Percentiles rank a stretch among this genome's conserved stretches.
Evolutionary conservation across 2,113 vertebrate species (phyloP).

Genomic region (Erinaceus europaeus): DNA sequence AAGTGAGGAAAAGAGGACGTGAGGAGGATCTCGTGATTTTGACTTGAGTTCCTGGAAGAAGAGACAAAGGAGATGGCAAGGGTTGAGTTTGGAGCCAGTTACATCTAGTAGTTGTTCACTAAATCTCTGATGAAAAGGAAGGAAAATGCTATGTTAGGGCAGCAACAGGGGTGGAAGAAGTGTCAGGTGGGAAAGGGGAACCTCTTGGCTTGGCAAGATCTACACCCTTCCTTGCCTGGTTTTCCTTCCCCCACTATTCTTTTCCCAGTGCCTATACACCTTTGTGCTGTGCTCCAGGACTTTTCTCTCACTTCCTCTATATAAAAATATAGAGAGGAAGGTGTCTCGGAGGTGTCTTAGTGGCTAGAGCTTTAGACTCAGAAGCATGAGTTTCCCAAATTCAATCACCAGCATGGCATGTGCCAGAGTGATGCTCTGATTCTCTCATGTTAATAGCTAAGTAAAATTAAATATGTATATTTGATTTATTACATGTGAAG

Average conservation of each 20-base stretch:
- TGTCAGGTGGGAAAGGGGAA: neutral
- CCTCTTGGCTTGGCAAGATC: neutral
- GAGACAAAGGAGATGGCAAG: too few relatives aligned
- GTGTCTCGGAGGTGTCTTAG: too few relatives aligned
- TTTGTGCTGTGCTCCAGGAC: neutral
- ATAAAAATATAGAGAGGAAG: too few relatives aligned
- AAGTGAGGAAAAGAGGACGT: neutral
- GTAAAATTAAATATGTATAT: too few relatives aligned
- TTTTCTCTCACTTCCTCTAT: neutral
- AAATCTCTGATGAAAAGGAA: neutral
- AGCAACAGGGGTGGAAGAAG: too few relatives aligned
- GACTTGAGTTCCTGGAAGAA: neutral
- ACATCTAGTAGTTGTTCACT: neutral
- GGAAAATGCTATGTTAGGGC: neutral
- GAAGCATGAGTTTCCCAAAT: too few relatives aligned
- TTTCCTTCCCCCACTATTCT: neutral
- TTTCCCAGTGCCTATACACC: neutral
- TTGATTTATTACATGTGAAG: too few relatives aligned
- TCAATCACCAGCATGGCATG: too few relatives aligned
- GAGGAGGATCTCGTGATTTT: neutral
- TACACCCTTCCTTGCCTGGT: neutral
- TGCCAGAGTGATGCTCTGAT: too few relatives aligned
- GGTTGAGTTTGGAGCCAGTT: neutral
- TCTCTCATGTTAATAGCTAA: too few relatives aligned
- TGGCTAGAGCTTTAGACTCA: too few relatives aligned